Conservation (phyloP, 2,113 vertebrate species). For the Rhinoptilus africanus region DNA sequence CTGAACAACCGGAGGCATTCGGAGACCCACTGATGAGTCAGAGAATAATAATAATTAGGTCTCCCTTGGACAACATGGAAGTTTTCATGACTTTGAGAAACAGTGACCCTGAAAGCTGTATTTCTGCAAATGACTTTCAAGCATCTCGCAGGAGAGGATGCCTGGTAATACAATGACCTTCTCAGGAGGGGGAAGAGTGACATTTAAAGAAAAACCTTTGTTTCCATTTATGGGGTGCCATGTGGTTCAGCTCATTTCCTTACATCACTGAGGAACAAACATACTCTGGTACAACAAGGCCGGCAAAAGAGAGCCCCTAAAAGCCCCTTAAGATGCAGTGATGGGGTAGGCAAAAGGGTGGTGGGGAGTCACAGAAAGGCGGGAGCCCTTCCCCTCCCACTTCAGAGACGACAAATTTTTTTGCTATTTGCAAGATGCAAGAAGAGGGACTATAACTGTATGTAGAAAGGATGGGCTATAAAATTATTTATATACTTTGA, state of each 20-base stretch:
- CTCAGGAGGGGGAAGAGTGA: not conserved
- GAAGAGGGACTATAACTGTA: not conserved
- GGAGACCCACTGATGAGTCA: not conserved
- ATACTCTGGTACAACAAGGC: not conserved
- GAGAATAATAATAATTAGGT: not conserved
- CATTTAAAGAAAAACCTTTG: not conserved
- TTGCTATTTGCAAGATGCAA: not conserved
- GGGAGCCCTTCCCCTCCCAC: not conserved
- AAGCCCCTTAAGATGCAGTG: too few relatives aligned
- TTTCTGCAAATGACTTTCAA: not conserved
- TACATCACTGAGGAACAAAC: not conserved
- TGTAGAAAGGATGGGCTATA: not conserved
- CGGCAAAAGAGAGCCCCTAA: rapidly evolving
- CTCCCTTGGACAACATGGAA: not conserved
- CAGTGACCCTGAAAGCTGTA: not conserved
- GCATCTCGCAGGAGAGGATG: not conserved
- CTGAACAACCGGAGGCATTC: slow-evolving; percentile 9
- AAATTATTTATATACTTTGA: not conserved
- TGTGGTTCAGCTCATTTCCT: not conserved
- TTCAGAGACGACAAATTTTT: not conserved
- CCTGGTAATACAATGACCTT: not conserved
- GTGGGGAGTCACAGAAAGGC: not conserved
- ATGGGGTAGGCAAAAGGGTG: rapidly evolving
- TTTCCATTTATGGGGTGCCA: not conserved
- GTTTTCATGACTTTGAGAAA: not conserved